Evolutionary conservation across 53 echinoderm and acorn worm species (phyloP), one percentile per base, ranked within the genome.

Genomic region (Hippasteria phrygiana): DNA sequence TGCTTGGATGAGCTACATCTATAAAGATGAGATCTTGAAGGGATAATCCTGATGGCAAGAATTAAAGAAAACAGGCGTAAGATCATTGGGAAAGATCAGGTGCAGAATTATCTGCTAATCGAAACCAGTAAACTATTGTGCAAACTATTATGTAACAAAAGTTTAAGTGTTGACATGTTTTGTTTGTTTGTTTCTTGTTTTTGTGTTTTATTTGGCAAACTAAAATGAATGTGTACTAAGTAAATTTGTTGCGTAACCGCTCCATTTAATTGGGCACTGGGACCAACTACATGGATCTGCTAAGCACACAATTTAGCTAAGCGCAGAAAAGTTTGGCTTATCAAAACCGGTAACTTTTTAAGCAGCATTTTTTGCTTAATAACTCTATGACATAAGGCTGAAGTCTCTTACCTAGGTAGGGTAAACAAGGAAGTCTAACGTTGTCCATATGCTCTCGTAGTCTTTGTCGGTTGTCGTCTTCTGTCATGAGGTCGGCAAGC

Each of bases 21-120:
- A 98, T 98, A 88, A 92, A 98, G 80, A 98, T 93, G 10, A 98
- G 74, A 73, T 98, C 98, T 88, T 98, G 98, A 32, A 98, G 90
- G 90, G 94, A 98, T 91, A 98, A 93, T 39, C 98, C 98, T 98
- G 87, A 18, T 24, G 36, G 3, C 17, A 36, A 22, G 14, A 35
- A 67, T 26, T 48, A 36, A 33, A 67, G 69, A 67, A 26, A 41
- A 45, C 43, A 45, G 12, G 24, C 28, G 3, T 43, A 29, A 1
- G 46, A 73, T 26, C 13, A 10, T 31, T 14, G 26, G 24, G 42
- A 59, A 59, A 59, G 0, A 59, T 8, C 20, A 8, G 2, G 20
- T 1, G 20, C n/a, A n/a, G n/a, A n/a, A n/a, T n/a, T n/a, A n/a
- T n/a, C n/a, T n/a, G n/a, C n/a, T n/a, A n/a, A n/a, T n/a, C n/a